Evolutionary conservation across 2,797 vertebrate species (phyloP), one percentile per base, ranked within the genome.

Genomic region (Pipistrellus nathusii): DNA sequence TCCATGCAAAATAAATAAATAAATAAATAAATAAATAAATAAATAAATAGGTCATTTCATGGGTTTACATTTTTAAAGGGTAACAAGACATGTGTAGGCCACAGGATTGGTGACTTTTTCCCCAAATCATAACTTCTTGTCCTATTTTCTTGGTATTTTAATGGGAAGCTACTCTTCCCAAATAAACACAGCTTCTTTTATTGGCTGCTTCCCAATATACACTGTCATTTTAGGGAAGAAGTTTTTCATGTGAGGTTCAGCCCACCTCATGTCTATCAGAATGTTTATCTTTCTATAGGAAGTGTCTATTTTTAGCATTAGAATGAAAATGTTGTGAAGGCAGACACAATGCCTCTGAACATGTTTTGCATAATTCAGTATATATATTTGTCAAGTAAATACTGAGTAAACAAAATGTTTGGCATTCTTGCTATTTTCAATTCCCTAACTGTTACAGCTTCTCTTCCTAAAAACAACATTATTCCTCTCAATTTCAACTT

Each of bases 361-460:
- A 88, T 38, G 14, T 48, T 88, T 78, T 91, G 41, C 17, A 73
- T 91, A 53, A 94, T 81, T 80, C 21, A 68, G 41, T 21, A 35
- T 23, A 59, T 8, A 35, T 88, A 30, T 88, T 83, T 62, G 38
- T 91, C 85, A 93, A 91, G 66, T 85, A 91, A 89, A 55, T 71
- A 59, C 73, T 75, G 78, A 93, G 20, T 55, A 57, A 90, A 53
- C 17, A 85, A 68, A 87, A 0, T 25, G 3, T 75, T 90, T 82
- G 17, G 21, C 23, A 35, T 73, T 66, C 59, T 64, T 41, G 23
- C 38, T 66, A 12, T 53, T 85, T 18, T 72, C 46, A n/a, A 20
- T 51, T 46, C 15, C 20, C 25, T 64, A 17, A 13, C 12, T 75
- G 20, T 41, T 53, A 46, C 21, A 38, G 27, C 1, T 83, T 4